Percentiles rank a stretch among this genome's conserved stretches.
Evolutionary conservation across 1,140 invertebrate species (phyloP).

Genomic region (Zaprionus vittiger): DNA sequence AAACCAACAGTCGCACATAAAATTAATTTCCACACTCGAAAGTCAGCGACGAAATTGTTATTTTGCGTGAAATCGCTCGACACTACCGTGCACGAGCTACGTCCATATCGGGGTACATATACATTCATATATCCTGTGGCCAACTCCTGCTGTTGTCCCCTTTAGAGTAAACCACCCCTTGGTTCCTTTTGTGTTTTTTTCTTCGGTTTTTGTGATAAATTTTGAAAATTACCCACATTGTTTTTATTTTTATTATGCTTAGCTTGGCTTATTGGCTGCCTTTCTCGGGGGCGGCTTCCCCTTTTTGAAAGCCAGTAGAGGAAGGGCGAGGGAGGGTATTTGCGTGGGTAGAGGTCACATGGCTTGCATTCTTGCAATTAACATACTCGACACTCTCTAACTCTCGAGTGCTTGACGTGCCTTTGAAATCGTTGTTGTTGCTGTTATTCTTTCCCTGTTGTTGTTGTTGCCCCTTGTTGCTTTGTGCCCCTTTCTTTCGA

Average conservation of each 20-base stretch:
- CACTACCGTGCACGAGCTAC: constrained; percentile 14
- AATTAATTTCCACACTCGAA: constrained; percentile 75
- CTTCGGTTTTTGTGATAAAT: constrained; percentile 44
- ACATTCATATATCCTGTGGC: constrained; percentile 12
- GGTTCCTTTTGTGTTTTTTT: constrained; percentile 1
- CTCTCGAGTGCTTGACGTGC: constrained; percentile 49
- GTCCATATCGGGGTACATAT: constrained; percentile 20
- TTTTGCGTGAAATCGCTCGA: constrained; percentile 71
- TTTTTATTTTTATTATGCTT: constrained; percentile 36
- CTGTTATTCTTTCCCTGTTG: constrained; percentile 14
- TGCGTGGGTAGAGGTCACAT: constrained; percentile 55
- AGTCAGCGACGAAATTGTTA: constrained; percentile 66
- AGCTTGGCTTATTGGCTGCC: constrained; percentile 65
- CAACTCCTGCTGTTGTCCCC: constrained; percentile 23
- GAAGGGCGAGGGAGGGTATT: not conserved
- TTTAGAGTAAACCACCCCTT: constrained; percentile 57
- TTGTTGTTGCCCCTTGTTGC: not conserved
- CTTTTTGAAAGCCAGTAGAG: constrained; percentile 15
- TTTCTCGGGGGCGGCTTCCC: constrained; percentile 43
- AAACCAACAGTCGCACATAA: constrained; percentile 54
- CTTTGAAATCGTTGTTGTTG: constrained; percentile 63
- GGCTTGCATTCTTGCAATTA: constrained; percentile 67
- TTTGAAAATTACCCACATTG: constrained; percentile 71
- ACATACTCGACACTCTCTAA: constrained; percentile 69
- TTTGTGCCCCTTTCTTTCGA: constrained; percentile 19